Evolutionary conservation across 1,140 invertebrate species (phyloP).

Genomic region (Pseudobourletiella spinata): DNA sequence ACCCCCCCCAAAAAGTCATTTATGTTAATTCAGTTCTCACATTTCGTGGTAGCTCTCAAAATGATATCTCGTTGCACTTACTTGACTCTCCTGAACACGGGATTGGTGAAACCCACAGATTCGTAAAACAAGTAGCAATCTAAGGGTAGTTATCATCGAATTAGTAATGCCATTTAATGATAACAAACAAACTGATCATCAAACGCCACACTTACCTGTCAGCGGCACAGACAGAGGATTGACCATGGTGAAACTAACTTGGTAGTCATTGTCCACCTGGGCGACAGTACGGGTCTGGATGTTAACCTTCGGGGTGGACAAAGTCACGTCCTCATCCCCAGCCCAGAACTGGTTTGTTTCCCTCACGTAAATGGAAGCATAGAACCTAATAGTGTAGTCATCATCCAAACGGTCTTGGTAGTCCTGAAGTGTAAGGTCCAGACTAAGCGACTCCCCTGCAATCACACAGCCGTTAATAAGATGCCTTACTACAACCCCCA

Average conservation of each 20-base stretch:
- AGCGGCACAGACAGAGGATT: conserved; percentile 41
- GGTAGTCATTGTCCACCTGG: conserved; percentile 37
- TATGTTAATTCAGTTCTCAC: too few relatives aligned
- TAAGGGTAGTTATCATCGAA: too few relatives aligned
- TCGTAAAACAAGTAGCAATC: conserved; percentile 42
- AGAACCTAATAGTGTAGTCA: conserved; percentile 40
- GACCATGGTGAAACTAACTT: conserved; percentile 40
- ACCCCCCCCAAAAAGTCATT: too few relatives aligned
- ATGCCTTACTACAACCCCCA: too few relatives aligned
- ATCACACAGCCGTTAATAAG: not conserved
- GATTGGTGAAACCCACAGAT: conserved; percentile 40
- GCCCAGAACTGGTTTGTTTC: conserved; percentile 41
- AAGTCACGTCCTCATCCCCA: conserved; percentile 39
- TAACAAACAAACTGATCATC: too few relatives aligned
- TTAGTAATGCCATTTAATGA: too few relatives aligned
- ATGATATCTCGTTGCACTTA: too few relatives aligned
- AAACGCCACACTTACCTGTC: conserved; percentile 24
- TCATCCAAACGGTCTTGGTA: conserved; percentile 41
- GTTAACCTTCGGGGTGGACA: conserved; percentile 39
- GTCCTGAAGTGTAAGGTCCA: conserved; percentile 36
- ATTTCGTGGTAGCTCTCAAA: too few relatives aligned
- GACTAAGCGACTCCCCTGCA: conserved; percentile 28
- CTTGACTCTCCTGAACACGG: conserved; percentile 32
- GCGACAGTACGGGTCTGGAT: conserved; percentile 33
- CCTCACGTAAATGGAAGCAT: conserved; percentile 37